Conservation (phyloP, 2,113 vertebrate species). For the Pipa parva region DNA sequence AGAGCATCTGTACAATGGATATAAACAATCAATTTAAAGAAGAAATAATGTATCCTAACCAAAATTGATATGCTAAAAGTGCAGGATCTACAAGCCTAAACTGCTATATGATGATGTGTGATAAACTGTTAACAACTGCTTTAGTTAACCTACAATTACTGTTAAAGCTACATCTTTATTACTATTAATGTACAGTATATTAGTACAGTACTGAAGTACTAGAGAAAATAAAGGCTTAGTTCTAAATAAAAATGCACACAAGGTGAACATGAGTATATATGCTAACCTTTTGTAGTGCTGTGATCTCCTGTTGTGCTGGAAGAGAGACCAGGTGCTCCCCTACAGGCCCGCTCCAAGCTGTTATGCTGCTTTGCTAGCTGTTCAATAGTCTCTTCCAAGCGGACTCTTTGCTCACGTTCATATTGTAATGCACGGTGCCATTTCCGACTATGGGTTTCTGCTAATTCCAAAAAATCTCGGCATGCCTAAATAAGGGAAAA, state of each 20-base stretch:
- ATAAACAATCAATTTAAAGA: too few relatives aligned
- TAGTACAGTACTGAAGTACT: too few relatives aligned
- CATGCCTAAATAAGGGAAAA: constrained; percentile 71
- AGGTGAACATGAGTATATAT: not conserved
- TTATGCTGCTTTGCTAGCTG: constrained; percentile 97
- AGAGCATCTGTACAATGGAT: too few relatives aligned
- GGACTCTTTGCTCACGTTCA: constrained; percentile 90
- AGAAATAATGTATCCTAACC: too few relatives aligned
- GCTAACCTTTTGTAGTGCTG: constrained; percentile 67
- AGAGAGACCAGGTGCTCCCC: constrained; percentile 71
- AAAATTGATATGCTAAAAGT: too few relatives aligned
- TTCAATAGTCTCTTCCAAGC: constrained; percentile 95
- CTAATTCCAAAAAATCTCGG: constrained; percentile 92
- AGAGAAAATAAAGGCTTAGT: too few relatives aligned
- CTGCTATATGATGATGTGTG: too few relatives aligned
- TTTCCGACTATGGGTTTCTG: constrained; percentile 86
- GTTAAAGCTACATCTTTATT: too few relatives aligned
- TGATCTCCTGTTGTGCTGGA: constrained; percentile 50
- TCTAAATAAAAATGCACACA: not conserved
- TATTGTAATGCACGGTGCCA: constrained; percentile 93
- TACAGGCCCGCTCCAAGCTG: constrained; percentile 92
- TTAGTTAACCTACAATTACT: too few relatives aligned
- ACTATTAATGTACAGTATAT: not conserved
- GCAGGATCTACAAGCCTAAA: too few relatives aligned
- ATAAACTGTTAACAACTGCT: too few relatives aligned